Percentiles rank a stretch among this genome's conserved stretches.
Evolutionary conservation across 2,888 invertebrate genomes (phyloP).

Genomic region (Trypoxylon attenuatum): DNA sequence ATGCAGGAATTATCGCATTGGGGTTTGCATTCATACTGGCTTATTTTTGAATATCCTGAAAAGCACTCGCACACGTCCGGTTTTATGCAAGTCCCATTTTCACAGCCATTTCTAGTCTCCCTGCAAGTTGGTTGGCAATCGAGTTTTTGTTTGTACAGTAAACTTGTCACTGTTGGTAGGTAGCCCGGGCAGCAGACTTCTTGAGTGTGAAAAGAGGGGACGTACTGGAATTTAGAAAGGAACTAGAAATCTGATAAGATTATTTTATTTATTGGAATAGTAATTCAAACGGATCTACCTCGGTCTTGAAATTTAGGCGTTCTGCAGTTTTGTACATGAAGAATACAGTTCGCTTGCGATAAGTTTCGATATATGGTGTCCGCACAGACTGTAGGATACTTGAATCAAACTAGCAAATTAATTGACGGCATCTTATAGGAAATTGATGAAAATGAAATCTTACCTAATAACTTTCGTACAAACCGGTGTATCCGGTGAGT

Average conservation of each 20-base stretch:
- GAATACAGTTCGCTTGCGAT: neutral
- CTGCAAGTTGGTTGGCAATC: neutral
- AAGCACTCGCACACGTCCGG: slow-evolving; percentile 81
- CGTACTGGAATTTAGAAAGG: neutral
- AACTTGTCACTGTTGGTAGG: too few species aligned
- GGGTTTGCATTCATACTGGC: slow-evolving; percentile 60
- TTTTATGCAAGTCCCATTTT: slow-evolving; percentile 78
- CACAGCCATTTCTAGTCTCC: slow-evolving; percentile 76
- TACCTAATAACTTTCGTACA: too few species aligned
- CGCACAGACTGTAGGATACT: too few species aligned
- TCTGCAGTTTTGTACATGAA: neutral
- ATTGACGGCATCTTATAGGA: too few species aligned
- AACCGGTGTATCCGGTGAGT: too few species aligned
- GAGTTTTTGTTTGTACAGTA: too few species aligned
- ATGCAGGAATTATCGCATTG: slow-evolving; percentile 62
- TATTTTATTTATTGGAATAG: too few species aligned
- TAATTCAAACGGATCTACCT: neutral
- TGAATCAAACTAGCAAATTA: too few species aligned
- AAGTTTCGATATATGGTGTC: neutral
- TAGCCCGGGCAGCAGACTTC: neutral
- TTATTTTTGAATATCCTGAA: slow-evolving; percentile 73
- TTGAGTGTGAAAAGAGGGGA: neutral
- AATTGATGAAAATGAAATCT: too few species aligned
- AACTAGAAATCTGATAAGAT: too few species aligned
- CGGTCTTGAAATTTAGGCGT: neutral